phyloP scores from a whole-genome alignment of 2,797 vertebrate genomes.

The Triplophysa bombifrons region DNA sequence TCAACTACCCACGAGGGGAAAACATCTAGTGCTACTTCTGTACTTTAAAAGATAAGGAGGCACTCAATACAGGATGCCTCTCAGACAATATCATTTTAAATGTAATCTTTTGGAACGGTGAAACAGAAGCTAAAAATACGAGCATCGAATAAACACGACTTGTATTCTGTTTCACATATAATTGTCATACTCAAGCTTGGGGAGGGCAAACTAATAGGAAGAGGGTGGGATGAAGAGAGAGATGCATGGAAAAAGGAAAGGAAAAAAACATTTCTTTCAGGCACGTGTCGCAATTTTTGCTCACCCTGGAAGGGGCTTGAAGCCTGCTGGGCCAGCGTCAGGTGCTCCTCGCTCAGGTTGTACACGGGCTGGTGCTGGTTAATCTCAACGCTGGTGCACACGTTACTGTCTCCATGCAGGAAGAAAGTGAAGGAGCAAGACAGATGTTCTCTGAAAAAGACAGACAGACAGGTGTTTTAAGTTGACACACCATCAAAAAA shows the following conservation, averaged over 20 bases:
- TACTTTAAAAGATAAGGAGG: slow-evolving; percentile 4
- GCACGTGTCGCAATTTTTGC: slow-evolving; percentile 51
- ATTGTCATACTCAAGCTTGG: background rate
- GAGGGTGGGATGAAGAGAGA: background rate
- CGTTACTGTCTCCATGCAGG: slow-evolving; percentile 95
- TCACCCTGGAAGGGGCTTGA: slow-evolving; percentile 85
- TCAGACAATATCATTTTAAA: background rate
- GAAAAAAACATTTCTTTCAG: background rate
- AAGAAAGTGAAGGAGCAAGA: slow-evolving; percentile 80
- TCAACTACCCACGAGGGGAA: background rate
- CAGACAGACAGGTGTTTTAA: background rate
- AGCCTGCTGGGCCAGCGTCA: slow-evolving; percentile 84
- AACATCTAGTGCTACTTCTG: slow-evolving; percentile 9
- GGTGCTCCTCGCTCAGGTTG: slow-evolving; percentile 94
- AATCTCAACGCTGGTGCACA: slow-evolving; percentile 99
- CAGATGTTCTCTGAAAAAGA: slow-evolving; percentile 77
- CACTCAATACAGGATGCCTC: background rate
- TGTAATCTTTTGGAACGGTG: background rate
- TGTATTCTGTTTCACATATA: background rate
- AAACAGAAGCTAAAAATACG: background rate
- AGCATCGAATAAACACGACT: no score
- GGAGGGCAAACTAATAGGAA: background rate
- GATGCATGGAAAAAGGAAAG: background rate
- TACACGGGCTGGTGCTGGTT: slow-evolving; percentile 98
- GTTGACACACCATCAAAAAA: background rate